Base-by-base conservation (phyloP, 2,888 invertebrate species). In the Hirtodrosophila alboralis region DNA sequence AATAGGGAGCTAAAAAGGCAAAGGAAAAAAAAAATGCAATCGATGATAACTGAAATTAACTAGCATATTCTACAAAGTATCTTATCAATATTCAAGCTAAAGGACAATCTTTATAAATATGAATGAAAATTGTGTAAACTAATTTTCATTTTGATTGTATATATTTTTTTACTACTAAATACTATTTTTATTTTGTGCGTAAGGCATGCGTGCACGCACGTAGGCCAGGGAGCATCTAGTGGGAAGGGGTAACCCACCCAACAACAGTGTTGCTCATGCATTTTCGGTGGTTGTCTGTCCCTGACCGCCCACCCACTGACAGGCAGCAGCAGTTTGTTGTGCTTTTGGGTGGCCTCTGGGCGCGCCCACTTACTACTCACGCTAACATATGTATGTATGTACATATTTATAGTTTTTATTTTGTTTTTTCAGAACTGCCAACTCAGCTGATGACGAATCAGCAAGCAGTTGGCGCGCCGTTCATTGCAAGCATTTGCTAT, bases 391-490 rank as follows among this genome's bases (percentile, higher is more conserved):
- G 7, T 44, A 23, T 4, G 12, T 21, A 23, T 23, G 23, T 26
- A 13, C 30, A 4, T 18, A 13, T 38, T 12, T 5, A 1, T 18
- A 18, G 4, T 28, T 21, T 21, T 21, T 34, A 28, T 58, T 45
- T 16, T 51, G 47, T 33, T 49, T 36, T 51, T 52, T 36, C 49
- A 27, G 18, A 56, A 38, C 40, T 72, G 75, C 75, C 83, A 81
- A 34, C 79, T 72, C 79, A 79, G 86, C 79, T 85, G 79, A 75
- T 79, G 79, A 85, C 80, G 79, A 83, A 83, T 84, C 65, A 54
- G 56, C 64, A 49, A 47, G 58, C 47, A 54, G 45, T 41, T 56
- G 36, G 31, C 36, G 27, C 44, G 38, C 33, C 37, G 51, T 56
- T 43, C 67, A 48, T 62, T 73, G 72, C 67, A 67, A 58, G 78